Base-by-base conservation (phyloP, 2,888 invertebrate genomes). In the Heliconius cydno region DNA sequence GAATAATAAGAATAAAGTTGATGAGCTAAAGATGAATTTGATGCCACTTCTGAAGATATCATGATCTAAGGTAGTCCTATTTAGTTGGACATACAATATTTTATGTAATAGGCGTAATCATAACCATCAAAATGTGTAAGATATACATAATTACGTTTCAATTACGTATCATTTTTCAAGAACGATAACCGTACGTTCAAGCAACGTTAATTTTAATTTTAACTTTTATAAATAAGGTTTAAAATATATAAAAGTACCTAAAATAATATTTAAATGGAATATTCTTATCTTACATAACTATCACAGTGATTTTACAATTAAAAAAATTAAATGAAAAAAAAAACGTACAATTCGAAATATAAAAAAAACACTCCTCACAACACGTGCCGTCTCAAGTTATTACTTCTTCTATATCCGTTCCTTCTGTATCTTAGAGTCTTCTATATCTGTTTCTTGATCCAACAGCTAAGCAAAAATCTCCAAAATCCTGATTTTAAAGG, bases 41-140 rank as follows among this genome's bases (percentile, higher is more conserved):
- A 66, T 78, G 65, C 7, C 38, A 66, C 38, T 73, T 78, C 30
- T 4, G 15, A 25, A 38, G 1, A 10, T 15, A 22, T 10, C 13
- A 1, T 22, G 6, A 12, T 72, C 73, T 73, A 30, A 28, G 57
- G 28, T 52, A 57, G 10, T 30, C 7, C 41, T 46, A n/a, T 67
- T 68, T 70, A 38, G 78, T 67, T 63, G 52, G 68, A 73, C 63
- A 57, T 72, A 80, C 80, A 78, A 80, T 80, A 78, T 80, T 76
- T 81, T 63, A 76, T 63, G 63, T 76, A 78, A 79, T 79, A 76
- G 76, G 76, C 57, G 81, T 80, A 76, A 81, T 81, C 73, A 70
- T 80, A 78, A 60, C 81, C 76, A 79, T 79, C 78, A 41, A 75
- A 80, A 80, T 78, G 81, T 79, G 80, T 81, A 60, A 78, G 76